A percentile compares a stretch with the other conserved stretches of the same genome.
These are phyloP conservation scores for Arnoldichthys spilopterus DNA, from an alignment of 2,797 vertebrate species.

Conservation along the genomic window DNA sequence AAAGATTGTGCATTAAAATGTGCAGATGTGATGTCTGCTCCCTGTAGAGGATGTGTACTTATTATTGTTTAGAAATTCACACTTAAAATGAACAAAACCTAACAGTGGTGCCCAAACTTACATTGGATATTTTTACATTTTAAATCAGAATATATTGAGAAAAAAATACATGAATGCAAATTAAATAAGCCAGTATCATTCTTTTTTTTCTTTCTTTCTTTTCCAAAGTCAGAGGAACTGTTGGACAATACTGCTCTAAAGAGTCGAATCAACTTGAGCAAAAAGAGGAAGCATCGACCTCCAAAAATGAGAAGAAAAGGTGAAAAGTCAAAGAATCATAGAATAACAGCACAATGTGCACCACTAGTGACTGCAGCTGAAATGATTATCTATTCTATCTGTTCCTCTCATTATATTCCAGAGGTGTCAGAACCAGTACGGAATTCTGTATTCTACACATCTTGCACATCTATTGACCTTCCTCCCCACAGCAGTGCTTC, in stretches of 20 bases:
- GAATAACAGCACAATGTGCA: background rate
- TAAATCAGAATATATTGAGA: too few species aligned
- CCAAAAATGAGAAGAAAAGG: conserved; percentile 22
- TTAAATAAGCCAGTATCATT: too few species aligned
- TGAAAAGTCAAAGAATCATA: background rate
- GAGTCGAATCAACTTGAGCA: conserved; percentile 54
- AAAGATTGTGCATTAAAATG: too few species aligned
- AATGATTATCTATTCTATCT: background rate
- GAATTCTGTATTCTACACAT: background rate
- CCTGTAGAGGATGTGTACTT: too few species aligned
- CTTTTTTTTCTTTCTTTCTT: background rate
- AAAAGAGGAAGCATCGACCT: conserved; percentile 54
- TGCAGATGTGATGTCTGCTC: too few species aligned
- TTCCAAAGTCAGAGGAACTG: conserved; percentile 44
- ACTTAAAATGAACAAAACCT: too few species aligned
- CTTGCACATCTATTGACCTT: background rate
- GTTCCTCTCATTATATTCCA: conserved; percentile 1
- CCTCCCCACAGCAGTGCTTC: background rate
- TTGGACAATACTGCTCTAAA: conserved; percentile 59
- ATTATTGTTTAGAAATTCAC: too few species aligned
- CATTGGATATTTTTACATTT: too few species aligned
- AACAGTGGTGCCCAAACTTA: too few species aligned
- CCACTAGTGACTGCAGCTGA: background rate
- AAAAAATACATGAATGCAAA: too few species aligned
- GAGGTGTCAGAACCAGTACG: background rate